These are phyloP conservation scores for Mustela nigripes DNA, from an alignment of 2,113 vertebrate genomes.

Conservation along the genomic window DNA sequence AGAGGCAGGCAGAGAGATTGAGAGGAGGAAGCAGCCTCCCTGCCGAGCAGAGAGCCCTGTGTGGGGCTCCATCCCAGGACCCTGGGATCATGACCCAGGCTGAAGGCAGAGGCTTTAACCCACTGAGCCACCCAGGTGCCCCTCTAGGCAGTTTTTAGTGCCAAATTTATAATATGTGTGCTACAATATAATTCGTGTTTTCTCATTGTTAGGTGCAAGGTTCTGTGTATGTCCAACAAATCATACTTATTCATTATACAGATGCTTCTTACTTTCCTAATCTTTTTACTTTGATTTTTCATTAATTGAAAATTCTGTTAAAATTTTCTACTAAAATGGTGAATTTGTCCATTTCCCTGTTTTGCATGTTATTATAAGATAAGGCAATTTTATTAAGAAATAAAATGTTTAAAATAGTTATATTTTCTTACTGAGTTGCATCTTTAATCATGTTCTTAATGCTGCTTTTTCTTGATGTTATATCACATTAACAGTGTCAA, in stretches of 20 bases:
- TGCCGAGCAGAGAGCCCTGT: too few relatives aligned
- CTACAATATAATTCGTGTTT: neutral
- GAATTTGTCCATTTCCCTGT: neutral
- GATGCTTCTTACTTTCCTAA: neutral
- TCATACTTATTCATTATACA: neutral
- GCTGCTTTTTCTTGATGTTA: neutral
- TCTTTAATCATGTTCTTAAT: neutral
- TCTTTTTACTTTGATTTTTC: neutral
- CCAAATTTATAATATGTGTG: neutral
- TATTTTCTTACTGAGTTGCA: neutral
- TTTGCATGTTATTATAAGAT: neutral
- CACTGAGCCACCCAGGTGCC: too few relatives aligned
- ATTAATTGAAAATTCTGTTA: neutral
- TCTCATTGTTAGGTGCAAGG: neutral
- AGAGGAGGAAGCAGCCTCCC: too few relatives aligned
- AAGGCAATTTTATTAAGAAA: neutral
- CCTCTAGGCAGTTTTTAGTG: neutral
- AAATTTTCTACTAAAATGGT: neutral
- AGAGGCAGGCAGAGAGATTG: too few relatives aligned
- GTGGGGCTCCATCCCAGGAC: too few relatives aligned
- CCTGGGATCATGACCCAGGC: too few relatives aligned
- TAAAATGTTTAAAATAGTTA: neutral
- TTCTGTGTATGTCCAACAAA: neutral
- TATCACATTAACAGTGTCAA: neutral
- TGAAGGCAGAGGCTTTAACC: too few relatives aligned